Evolutionary conservation across 2,888 invertebrate genomes (phyloP).

Genomic region (Tetanocera ferruginea): DNA sequence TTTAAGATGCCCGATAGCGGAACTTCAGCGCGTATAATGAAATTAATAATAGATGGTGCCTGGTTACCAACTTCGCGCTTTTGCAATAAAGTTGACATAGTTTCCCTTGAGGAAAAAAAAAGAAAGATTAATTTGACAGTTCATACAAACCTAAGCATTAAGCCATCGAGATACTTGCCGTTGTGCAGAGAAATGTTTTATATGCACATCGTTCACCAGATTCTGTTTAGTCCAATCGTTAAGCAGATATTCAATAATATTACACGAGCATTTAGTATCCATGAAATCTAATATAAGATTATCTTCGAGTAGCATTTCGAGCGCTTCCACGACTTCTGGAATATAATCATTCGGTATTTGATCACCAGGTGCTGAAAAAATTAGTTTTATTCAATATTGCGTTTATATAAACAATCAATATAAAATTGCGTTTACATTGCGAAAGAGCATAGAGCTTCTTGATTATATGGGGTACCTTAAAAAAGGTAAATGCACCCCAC

Average conservation of each 20-base stretch:
- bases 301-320: constrained; percentile 87
- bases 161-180: constrained; percentile 63
- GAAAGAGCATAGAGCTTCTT: constrained; percentile 77
- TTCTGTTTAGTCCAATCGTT: constrained; percentile 86
- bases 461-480: constrained; percentile 89
- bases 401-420: not conserved
- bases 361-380: constrained; percentile 52
- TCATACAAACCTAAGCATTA: constrained; percentile 13
- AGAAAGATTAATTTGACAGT: not conserved
- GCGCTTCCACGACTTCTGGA: constrained; percentile 83
- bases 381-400: not conserved
- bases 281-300: constrained; percentile 88
- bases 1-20: constrained; percentile 91
- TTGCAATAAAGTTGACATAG: constrained; percentile 75
- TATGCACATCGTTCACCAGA: constrained; percentile 83
- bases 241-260: constrained; percentile 85
- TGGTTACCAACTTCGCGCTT: constrained; percentile 79
- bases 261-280: constrained; percentile 90
- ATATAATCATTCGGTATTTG: constrained; percentile 74
- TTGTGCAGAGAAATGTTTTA: constrained; percentile 76
- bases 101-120: constrained; percentile 71
- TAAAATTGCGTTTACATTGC: constrained; percentile 67
- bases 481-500: constrained; percentile 94
- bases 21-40: constrained; percentile 88
- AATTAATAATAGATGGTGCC: constrained; percentile 81